Conservation (phyloP, 2,113 vertebrate species). For the Siniperca chuatsi region DNA sequence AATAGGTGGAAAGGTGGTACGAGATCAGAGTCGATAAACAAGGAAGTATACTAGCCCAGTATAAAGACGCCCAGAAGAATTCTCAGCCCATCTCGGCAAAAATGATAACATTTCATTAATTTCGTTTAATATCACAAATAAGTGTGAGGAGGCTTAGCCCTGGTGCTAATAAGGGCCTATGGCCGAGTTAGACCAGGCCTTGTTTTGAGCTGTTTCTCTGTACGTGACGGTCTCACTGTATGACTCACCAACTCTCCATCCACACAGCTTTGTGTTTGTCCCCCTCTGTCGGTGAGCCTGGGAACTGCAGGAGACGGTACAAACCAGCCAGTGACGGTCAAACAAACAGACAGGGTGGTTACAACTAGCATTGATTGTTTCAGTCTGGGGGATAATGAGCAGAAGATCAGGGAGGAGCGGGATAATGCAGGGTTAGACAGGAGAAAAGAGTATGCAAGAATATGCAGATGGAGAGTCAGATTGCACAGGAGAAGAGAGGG, state of each 20-base stretch:
- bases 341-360: neutral
- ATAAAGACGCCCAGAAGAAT: neutral
- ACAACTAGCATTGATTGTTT: constrained; percentile 26
- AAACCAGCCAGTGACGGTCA: neutral
- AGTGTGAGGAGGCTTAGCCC: neutral
- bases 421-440: neutral
- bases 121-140: neutral
- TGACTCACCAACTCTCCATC: constrained; percentile 70
- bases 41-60: constrained; percentile 10
- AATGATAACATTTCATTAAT: neutral
- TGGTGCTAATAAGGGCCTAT: constrained; percentile 6
- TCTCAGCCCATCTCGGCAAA: neutral
- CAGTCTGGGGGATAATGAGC: neutral
- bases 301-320: constrained; percentile 26
- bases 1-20: neutral
- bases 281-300: constrained; percentile 49
- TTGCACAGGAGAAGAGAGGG: neutral
- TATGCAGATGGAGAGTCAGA: neutral
- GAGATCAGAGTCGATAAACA: constrained; percentile 22
- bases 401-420: neutral
- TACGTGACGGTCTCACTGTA: constrained; percentile 61
- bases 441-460: neutral
- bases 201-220: constrained; percentile 47
- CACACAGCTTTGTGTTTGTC: constrained; percentile 37
- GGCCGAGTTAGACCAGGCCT: constrained; percentile 39